A percentile compares a stretch with the other conserved stretches of the same genome.
phyloP scores from a whole-genome alignment of 2,113 vertebrate species.

The Galeopterus variegatus region DNA sequence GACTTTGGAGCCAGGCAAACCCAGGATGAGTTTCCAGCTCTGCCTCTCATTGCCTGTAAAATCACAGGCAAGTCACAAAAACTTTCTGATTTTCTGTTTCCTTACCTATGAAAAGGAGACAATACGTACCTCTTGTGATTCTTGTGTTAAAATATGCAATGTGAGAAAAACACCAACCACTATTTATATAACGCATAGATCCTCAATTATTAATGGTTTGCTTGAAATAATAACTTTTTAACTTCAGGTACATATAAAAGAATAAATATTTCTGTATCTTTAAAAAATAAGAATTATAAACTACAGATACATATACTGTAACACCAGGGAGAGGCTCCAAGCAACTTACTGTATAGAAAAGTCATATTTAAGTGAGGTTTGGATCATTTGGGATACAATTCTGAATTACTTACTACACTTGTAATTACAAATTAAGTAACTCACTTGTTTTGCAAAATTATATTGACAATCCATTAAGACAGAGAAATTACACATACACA shows the following conservation, averaged over 20 bases:
- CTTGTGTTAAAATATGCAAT: not conserved
- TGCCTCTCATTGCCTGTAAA: not conserved
- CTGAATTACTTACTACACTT: slow-evolving; percentile 24
- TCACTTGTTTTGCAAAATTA: slow-evolving; percentile 48
- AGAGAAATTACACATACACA: slow-evolving; percentile 1
- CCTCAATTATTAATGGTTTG: not conserved
- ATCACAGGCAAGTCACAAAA: not conserved
- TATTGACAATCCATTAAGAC: slow-evolving; percentile 10
- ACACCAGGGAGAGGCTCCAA: not conserved
- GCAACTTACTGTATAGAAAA: not conserved
- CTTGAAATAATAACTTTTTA: not conserved
- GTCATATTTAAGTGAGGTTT: slow-evolving; percentile 11
- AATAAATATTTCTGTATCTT: slow-evolving; percentile 30
- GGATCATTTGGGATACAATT: not conserved
- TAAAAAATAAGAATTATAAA: not conserved
- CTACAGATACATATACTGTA: not conserved
- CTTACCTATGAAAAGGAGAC: not conserved
- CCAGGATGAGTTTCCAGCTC: not conserved
- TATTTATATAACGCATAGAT: not conserved
- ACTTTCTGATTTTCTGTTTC: not conserved
- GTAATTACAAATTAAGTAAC: slow-evolving; percentile 59
- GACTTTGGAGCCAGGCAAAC: not conserved
- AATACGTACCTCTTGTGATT: not conserved
- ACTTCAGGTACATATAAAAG: not conserved
- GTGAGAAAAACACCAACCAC: not conserved